Conservation (phyloP, 2,113 vertebrate species). For the Pipra filicauda region DNA sequence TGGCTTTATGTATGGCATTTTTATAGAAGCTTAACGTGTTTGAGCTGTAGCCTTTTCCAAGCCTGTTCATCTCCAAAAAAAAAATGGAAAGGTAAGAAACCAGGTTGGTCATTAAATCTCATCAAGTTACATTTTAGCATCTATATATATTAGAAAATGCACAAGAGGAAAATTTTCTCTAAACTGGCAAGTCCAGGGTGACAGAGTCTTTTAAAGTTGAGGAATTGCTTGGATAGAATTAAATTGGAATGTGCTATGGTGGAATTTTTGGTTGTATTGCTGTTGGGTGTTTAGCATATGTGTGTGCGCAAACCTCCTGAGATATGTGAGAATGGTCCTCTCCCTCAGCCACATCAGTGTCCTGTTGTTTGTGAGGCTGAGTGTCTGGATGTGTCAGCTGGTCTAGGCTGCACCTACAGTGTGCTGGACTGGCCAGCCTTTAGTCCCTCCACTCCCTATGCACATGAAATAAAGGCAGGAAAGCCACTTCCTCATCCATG, state of each 20-base stretch:
- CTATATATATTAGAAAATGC: not conserved
- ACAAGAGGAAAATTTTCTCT: not conserved
- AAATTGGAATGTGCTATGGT: not conserved
- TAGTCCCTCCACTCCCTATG: not conserved
- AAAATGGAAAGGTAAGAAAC: not conserved
- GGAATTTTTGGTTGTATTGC: not conserved
- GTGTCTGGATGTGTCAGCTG: accelerated
- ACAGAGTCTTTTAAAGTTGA: not conserved
- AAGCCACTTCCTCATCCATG: not conserved
- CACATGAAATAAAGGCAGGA: not conserved
- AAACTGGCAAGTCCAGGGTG: not conserved
- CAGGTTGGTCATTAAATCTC: not conserved
- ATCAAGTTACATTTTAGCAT: not conserved
- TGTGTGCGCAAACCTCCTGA: not conserved
- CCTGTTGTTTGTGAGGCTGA: not conserved
- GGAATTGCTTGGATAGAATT: not conserved
- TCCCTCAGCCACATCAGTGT: not conserved
- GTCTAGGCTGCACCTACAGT: not conserved
- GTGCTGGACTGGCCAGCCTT: not conserved
- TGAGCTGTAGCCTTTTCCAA: not conserved
- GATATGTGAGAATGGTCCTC: not conserved
- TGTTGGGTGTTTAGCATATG: not conserved
- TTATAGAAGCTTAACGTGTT: not conserved
- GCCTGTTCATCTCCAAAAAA: not conserved
- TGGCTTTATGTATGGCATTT: not conserved